Conservation (phyloP, 2,113 vertebrate species). For the Tyto alba region DNA sequence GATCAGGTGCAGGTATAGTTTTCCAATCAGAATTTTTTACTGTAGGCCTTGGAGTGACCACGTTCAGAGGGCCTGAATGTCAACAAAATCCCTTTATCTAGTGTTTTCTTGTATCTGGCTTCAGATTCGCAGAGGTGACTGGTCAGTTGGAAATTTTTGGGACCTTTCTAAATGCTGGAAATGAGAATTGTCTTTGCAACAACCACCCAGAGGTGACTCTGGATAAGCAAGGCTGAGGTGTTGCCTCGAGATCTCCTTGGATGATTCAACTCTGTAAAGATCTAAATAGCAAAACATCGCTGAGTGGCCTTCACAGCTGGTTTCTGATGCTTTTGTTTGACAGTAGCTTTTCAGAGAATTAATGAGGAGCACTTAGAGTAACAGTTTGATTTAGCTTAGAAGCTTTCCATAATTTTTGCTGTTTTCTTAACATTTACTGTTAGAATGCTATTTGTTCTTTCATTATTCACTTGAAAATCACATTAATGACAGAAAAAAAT, state of each 20-base stretch:
- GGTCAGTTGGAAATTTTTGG: background rate
- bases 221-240: background rate
- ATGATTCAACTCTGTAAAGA: background rate
- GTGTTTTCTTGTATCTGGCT: background rate
- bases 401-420: background rate
- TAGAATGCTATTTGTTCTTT: background rate
- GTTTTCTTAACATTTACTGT: background rate
- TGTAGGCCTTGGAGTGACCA: background rate
- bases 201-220: background rate
- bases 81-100: background rate
- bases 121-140: background rate
- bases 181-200: background rate
- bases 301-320: background rate
- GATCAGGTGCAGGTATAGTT: background rate
- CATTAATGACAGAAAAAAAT: background rate
- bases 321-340: background rate
- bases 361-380: background rate
- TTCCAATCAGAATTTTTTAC: background rate
- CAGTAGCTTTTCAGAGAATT: background rate
- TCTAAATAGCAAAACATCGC: background rate
- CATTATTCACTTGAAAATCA: background rate
- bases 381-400: background rate
- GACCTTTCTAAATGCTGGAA: background rate
- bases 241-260: background rate
- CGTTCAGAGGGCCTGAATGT: background rate